Evolutionary conservation across 64 coral and sea anemone species (phyloP).

Genomic region (Porites australiensis): DNA sequence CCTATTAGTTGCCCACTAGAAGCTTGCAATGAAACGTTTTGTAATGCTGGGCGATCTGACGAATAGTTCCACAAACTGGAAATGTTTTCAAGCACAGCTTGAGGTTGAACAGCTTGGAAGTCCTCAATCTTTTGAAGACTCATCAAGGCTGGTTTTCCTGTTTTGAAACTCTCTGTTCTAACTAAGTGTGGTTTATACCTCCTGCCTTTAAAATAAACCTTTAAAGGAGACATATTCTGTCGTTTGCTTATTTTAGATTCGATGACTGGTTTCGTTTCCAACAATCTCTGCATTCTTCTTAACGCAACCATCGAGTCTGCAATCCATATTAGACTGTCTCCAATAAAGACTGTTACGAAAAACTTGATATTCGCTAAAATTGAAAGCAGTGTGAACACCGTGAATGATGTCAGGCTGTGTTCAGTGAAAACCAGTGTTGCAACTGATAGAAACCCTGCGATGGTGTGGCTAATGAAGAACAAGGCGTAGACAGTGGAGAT

Average conservation of each 20-base stretch:
- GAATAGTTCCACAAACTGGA: constrained; percentile 3
- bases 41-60: not conserved
- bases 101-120: not conserved
- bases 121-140: not conserved
- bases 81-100: not conserved
- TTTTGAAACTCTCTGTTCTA: constrained; percentile 22
- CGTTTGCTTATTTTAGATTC: not conserved
- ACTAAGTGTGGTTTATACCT: not conserved
- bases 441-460: constrained; percentile 41
- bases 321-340: not conserved
- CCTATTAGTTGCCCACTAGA: constrained; percentile 36
- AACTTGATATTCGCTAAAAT: not conserved
- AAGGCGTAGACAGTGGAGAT: constrained; percentile 6
- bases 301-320: not conserved
- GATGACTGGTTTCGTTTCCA: not conserved
- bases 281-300: not conserved
- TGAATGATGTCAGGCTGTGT: constrained; percentile 40
- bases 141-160: not conserved
- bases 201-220: not conserved
- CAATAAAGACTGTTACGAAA: not conserved
- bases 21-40: constrained; percentile 6
- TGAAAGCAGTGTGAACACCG: constrained; percentile 65
- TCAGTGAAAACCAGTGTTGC: constrained; percentile 49
- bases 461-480: not conserved
- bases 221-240: too few species aligned